Evolutionary conservation across 2,888 invertebrate genomes (phyloP), one percentile per base, ranked within the genome.

Genomic region (Thymelicus lineola): DNA sequence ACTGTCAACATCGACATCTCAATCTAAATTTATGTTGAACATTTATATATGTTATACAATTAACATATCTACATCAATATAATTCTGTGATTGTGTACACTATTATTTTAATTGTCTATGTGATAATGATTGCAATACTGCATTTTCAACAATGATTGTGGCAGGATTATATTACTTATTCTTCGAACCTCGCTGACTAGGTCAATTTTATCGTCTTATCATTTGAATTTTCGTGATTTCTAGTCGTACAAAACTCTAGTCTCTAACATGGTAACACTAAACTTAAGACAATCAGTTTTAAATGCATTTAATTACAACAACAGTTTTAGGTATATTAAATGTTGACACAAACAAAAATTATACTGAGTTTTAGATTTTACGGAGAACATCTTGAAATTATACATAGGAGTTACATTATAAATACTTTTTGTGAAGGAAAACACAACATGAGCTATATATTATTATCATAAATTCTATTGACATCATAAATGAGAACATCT

Each of bases 1-100:
- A 87, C 84, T 87, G 87, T 85, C 87, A 86, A 89, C 87, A 87
- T 85, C 71, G 76, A 76, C 75, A 75, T 61, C 70, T 73, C 69
- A 73, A 72, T 65, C 74, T 65, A 66, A 73, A 75, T 73, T 76
- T 73, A 77, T 75, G 73, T 76, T 74, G 74, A 76, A 77, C 76
- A 75, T 76, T 73, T 72, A 71, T 73, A 72, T 74, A 74, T 73
- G 72, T 73, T 69, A 74, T 72, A 58, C 55, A 63, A 62, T 57
- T 53, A 75, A 76, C 72, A 75, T 76, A 72, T 73, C 75, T 75
- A 75, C 73, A 67, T 50, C 65, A 70, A 72, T 76, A 76, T 72
- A 74, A 59, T 75, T 75, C 72, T 77, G 76, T 76, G 75, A 71
- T 71, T 70, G 71, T 77, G 75, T 78, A 72, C 71, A 74, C 72